Conservation (phyloP, 2,113 vertebrate species). For the Rhinichthys klamathensis region DNA sequence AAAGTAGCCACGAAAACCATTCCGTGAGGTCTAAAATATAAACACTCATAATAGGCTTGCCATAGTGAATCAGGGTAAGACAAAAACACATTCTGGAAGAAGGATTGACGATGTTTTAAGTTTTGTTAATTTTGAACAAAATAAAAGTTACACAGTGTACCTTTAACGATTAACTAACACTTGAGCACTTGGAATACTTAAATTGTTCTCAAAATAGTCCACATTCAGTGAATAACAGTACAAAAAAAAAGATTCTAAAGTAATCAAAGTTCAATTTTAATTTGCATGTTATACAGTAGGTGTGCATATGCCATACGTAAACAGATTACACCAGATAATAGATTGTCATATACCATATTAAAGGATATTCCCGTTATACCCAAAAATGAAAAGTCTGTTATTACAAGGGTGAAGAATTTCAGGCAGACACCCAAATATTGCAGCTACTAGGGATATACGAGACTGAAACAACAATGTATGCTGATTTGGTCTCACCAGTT, state of each 20-base stretch:
- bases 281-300: background rate
- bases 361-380: background rate
- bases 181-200: background rate
- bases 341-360: background rate
- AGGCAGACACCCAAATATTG: background rate
- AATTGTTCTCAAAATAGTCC: background rate
- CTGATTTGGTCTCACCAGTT: background rate
- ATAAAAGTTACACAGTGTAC: too few species aligned
- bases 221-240: background rate
- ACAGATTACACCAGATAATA: conserved; percentile 1
- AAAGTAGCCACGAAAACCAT: too few species aligned
- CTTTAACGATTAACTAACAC: background rate
- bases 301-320: background rate
- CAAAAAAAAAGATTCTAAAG: background rate
- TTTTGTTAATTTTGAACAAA: too few species aligned
- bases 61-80: too few species aligned
- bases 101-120: too few species aligned
- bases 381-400: background rate
- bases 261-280: background rate
- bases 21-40: too few species aligned
- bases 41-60: too few species aligned
- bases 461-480: background rate
- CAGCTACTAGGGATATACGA: background rate
- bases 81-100: too few species aligned
- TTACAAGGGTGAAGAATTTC: too few species aligned